Conservation (phyloP, 2,888 invertebrate genomes). For the Pseudanteris insignis region DNA sequence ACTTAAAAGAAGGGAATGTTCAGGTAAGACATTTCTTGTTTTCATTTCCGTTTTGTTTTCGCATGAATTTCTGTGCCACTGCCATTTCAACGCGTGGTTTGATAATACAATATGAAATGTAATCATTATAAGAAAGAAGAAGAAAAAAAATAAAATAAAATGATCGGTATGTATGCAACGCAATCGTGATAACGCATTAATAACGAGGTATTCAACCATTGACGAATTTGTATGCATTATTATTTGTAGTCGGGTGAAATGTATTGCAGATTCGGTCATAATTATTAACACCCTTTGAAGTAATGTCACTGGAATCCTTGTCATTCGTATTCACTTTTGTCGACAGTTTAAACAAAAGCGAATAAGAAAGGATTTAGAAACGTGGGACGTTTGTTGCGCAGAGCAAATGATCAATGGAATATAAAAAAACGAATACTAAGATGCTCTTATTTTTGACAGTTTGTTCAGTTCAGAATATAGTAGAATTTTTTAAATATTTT, state of each 20-base stretch:
- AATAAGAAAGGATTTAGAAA: conserved; percentile 3
- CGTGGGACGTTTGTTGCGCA: conserved; percentile 18
- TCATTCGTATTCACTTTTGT: conserved; percentile 3
- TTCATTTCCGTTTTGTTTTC: conserved; percentile 7
- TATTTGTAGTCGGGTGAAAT: too few species aligned
- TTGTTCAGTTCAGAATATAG: background rate
- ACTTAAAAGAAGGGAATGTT: background rate
- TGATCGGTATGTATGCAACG: background rate
- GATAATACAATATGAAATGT: conserved; percentile 11
- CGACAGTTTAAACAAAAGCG: conserved; percentile 8
- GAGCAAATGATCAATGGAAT: conserved; percentile 11
- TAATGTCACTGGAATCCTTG: too few species aligned
- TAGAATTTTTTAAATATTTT: background rate
- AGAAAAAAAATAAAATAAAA: conserved; percentile 21
- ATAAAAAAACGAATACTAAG: background rate
- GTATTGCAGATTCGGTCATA: too few species aligned
- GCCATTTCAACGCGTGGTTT: conserved; percentile 29
- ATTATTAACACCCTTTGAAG: too few species aligned
- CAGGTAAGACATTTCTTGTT: conserved; percentile 2
- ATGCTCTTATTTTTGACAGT: background rate
- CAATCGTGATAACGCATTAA: conserved; percentile 27
- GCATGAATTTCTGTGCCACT: conserved; percentile 34
- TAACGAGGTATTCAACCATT: conserved; percentile 21
- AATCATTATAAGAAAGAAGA: background rate
- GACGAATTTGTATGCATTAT: too few species aligned